Percentiles rank a stretch among this genome's conserved stretches.
Conservation (phyloP, 2,113 vertebrate species). For the Accipiter cooperii region DNA sequence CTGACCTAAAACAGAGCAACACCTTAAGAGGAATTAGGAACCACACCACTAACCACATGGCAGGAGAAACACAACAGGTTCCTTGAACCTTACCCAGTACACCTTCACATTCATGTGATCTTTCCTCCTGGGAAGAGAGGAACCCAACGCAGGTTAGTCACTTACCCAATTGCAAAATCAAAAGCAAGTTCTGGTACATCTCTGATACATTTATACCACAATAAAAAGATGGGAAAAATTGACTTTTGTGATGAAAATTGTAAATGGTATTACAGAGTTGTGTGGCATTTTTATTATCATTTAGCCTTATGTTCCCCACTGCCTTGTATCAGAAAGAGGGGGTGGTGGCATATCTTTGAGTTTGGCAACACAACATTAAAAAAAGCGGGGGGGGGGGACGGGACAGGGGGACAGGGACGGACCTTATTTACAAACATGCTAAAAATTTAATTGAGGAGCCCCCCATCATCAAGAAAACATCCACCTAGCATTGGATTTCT, state of each 20-base stretch:
- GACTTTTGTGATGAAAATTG: not conserved
- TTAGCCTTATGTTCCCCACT: not conserved
- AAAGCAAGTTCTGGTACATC: not conserved
- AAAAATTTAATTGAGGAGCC: not conserved
- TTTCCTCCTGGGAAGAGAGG: not conserved
- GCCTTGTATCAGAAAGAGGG: not conserved
- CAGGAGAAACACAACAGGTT: not conserved
- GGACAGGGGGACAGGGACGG: too few relatives aligned
- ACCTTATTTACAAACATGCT: not conserved
- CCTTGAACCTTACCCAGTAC: not conserved
- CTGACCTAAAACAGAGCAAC: not conserved
- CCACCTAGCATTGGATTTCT: not conserved
- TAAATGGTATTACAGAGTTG: not conserved
- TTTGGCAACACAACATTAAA: not conserved
- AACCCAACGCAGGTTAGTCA: not conserved
- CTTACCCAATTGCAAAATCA: not conserved
- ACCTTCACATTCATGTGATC: not conserved
- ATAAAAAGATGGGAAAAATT: not conserved
- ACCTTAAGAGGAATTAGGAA: not conserved
- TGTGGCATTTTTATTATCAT: not conserved
- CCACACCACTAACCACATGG: not conserved
- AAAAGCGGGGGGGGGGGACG: too few relatives aligned
- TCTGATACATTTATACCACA: not conserved
- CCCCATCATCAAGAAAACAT: not conserved
- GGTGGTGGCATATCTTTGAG: not conserved